phyloP scores from a whole-genome alignment of 2,113 vertebrate species.

The Passer domesticus region DNA sequence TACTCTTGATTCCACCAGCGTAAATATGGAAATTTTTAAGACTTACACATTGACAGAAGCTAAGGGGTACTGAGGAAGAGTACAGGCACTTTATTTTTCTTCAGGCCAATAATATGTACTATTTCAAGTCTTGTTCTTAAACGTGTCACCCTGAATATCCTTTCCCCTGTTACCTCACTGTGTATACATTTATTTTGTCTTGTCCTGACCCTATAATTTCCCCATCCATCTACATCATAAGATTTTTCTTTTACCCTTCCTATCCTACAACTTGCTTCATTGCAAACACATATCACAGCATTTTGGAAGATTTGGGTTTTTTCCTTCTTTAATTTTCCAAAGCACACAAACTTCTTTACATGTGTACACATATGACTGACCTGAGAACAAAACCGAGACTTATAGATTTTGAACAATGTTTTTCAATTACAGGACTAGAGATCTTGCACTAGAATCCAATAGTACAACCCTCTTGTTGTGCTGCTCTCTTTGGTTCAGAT shows the following conservation, averaged over 20 bases:
- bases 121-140: not conserved
- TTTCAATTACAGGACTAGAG: not conserved
- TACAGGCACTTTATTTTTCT: not conserved
- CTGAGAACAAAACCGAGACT: not conserved
- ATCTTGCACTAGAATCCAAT: not conserved
- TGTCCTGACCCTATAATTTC: not conserved
- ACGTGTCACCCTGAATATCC: not conserved
- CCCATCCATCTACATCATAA: accelerated
- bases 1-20: not conserved
- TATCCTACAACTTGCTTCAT: not conserved
- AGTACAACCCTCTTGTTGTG: not conserved
- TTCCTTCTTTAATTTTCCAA: not conserved
- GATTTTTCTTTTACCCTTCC: not conserved
- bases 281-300: not conserved
- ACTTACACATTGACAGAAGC: not conserved
- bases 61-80: not conserved
- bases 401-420: not conserved
- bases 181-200: not conserved
- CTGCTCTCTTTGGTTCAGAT: not conserved
- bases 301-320: not conserved
- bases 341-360: not conserved
- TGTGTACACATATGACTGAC: not conserved
- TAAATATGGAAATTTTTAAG: not conserved
- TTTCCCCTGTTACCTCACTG: not conserved
- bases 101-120: not conserved